Conservation (phyloP, 2,113 vertebrate species). For the Charadrius vociferus region DNA sequence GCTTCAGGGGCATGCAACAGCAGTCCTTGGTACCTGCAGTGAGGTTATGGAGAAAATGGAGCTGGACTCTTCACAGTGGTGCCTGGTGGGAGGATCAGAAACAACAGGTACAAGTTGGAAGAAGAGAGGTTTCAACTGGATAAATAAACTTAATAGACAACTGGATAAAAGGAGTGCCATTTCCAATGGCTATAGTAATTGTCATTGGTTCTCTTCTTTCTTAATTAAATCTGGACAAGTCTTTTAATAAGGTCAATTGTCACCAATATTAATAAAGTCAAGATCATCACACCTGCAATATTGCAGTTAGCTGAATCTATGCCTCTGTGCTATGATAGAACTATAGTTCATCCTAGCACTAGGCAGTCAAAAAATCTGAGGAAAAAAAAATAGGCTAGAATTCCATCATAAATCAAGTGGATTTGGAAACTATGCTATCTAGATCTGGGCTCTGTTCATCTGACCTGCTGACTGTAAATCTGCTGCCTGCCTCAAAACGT, state of each 20-base stretch:
- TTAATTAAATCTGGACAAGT: not conserved
- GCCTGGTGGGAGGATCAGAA: not conserved
- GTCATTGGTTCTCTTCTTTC: not conserved
- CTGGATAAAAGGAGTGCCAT: not conserved
- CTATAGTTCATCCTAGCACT: not conserved
- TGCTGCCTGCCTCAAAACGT: not conserved
- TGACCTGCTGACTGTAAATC: conserved; percentile 3
- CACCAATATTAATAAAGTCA: not conserved
- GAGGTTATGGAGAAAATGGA: not conserved
- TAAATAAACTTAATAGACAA: not conserved
- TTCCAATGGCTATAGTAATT: not conserved
- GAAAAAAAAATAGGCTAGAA: not conserved
- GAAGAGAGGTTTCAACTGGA: not conserved
- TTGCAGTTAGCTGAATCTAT: not conserved
- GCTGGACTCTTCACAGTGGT: not conserved
- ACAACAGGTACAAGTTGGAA: not conserved
- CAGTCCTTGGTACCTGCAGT: not conserved
- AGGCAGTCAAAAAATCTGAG: not conserved
- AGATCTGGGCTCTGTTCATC: not conserved
- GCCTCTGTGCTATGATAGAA: not conserved
- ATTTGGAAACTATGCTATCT: not conserved
- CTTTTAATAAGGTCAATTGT: not conserved
- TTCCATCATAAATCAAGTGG: not conserved
- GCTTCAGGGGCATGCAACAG: not conserved
- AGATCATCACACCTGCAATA: not conserved